Evolutionary conservation across 2,797 vertebrate species (phyloP), one percentile per base, ranked within the genome.

Genomic region (Scolopax rusticola): DNA sequence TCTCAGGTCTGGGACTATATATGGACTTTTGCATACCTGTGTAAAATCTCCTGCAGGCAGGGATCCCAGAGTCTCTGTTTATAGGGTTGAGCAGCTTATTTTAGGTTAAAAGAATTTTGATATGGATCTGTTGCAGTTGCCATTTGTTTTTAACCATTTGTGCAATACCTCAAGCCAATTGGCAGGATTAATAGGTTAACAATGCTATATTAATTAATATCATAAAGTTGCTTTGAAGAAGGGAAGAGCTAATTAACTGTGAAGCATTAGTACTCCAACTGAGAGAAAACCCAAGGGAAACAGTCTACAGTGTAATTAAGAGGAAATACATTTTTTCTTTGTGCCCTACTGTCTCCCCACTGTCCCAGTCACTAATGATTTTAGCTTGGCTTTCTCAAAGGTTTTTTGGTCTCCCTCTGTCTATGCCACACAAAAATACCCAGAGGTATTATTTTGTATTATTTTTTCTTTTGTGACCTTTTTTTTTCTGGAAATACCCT

Each of bases 281-380:
- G 8, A 87, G 56, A 71, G 48, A 90, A 64, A 93, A 90, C 94
- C 68, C 91, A 87, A 75, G 93, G 90, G 96, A 59, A 90, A 88
- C 94, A 68, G 61, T 69, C 84, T 88, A 77, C 67, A 57, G 41
- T 89, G 76, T 97, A 95, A 96, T 96, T 96, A 97, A 95, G n/a
- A 73, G 14, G 74, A 59, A 95, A 85, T 18, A 85, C 17, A 43
- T 75, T 94, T 43, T 91, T 94, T 85, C 70, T 87, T 77, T 43
- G 11, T 96, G 56, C 50, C 68, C 60, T 92, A 19, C 56, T 65
- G 7, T 89, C 56, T 93, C 83, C 69, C 50, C 33, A 38, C 27
- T 83, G 64, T 85, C 71, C 60, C 77, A 83, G 63, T 87, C 88
- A 87, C 56, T 82, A 71, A 89, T 64, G 64, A 94, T 60, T 93